A percentile compares a stretch with the other conserved stretches of the same genome.
Evolutionary conservation across 2,113 vertebrate genomes (phyloP).

Genomic region (Paradisaea rubra): DNA sequence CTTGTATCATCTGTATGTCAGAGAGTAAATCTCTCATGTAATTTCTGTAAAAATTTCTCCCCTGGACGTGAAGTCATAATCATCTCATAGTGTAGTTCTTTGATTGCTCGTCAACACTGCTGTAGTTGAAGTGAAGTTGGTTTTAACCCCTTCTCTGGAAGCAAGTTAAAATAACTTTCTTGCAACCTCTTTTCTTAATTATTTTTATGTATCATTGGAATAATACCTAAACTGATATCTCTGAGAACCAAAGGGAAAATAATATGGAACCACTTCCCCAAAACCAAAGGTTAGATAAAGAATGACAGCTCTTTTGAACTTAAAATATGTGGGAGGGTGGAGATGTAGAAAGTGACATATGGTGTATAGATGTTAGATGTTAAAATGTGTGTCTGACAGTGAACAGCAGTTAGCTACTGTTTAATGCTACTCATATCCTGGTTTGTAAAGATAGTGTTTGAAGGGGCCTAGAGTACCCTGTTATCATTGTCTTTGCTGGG

Average conservation of each 20-base stretch:
- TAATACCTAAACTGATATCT: not conserved
- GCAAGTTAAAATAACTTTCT: not conserved
- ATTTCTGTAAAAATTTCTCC: not conserved
- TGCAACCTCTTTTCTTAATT: not conserved
- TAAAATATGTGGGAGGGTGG: not conserved
- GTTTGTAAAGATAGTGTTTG: not conserved
- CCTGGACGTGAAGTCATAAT: not conserved
- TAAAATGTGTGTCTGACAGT: not conserved
- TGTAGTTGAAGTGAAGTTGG: not conserved
- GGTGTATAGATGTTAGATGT: not conserved
- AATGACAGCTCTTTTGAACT: not conserved
- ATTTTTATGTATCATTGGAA: not conserved
- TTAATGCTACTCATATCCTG: not conserved
- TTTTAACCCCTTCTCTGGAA: not conserved
- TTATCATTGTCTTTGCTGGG: not conserved
- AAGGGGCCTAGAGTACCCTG: not conserved
- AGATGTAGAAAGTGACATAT: not conserved
- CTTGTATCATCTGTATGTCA: not conserved
- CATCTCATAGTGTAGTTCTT: not conserved
- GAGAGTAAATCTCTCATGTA: not conserved
- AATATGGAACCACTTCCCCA: not conserved
- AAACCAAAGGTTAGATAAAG: not conserved
- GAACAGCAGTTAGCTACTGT: not conserved
- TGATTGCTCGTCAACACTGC: not conserved
- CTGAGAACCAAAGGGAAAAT: not conserved